Evolutionary conservation across 2,797 vertebrate species (phyloP), one percentile per base, ranked within the genome.

Genomic region (Alectoris magna): DNA sequence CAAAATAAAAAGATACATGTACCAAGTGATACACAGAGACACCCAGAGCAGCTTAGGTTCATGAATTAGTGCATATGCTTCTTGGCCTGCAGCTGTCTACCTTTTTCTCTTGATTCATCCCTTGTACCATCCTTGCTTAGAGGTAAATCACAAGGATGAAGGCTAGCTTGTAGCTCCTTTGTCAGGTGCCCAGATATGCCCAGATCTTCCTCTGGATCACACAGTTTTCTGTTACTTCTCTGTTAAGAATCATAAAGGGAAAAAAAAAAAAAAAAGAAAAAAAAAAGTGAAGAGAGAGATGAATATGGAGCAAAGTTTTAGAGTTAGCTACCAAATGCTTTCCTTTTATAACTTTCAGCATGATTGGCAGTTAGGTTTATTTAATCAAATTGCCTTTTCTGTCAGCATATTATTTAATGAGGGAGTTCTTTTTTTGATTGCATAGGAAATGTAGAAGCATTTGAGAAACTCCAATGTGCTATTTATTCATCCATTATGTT

Each of bases 311-410:
- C 56, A 84, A 91, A 93, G 62, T 95, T 95, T 91, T 94, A 74
- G 38, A 41, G 85, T 93, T 84, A 83, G 51, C 62, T 90, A 74
- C 60, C 68, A 82, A 84, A 68, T 66, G 58, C 75, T 90, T 95
- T 95, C 83, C 53, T 84, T 92, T 94, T 91, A 72, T 87, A 92
- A 92, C 68, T 94, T 91, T 16, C 36, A 63, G 44, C 26, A 51
- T 94, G 94, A 96, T 88, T 96, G 94, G 60, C 94, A 95, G 77
- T 38, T 67, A 80, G 66, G 43, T 88, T 92, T 94, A 88, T 96
- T 96, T 94, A 90, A 96, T 93, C 92, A 91, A 93, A 92, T 70
- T 95, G 74, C 74, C 81, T 91, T 91, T 95, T 96, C 87, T 94
- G 77, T 72, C 90, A 90, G 69, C 84, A 64, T 90, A 94, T 94